Evolutionary conservation across 2,888 invertebrate species (phyloP).

Genomic region (Synergus umbraculus): DNA sequence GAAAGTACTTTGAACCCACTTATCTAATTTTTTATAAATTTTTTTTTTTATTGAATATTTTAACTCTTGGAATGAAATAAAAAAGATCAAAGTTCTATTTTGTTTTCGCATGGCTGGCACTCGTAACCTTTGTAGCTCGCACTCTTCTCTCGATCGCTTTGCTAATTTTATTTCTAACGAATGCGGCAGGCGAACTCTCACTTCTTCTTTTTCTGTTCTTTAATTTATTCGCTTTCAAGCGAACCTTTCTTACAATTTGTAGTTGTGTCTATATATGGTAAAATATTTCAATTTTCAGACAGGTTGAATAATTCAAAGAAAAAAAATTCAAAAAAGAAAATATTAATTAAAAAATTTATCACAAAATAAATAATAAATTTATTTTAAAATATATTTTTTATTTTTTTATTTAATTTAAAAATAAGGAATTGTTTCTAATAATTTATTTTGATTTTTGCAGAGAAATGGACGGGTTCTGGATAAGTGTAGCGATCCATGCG

Average conservation of each 20-base stretch:
- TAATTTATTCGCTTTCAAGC: not conserved
- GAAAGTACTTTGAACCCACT: not conserved
- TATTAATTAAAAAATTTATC: too few species aligned
- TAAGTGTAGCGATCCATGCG: slow-evolving; percentile 85
- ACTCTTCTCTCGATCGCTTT: not conserved
- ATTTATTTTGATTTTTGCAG: slow-evolving; percentile 69
- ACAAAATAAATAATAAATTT: too few species aligned
- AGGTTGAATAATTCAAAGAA: not conserved
- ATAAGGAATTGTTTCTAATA: not conserved
- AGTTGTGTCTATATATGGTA: not conserved
- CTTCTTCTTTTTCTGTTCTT: not conserved
- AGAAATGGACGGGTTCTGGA: slow-evolving; percentile 81
- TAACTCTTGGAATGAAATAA: not conserved
- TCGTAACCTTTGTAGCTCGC: slow-evolving; percentile 10
- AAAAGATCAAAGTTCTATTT: slow-evolving; percentile 1
- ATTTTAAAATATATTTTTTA: too few species aligned
- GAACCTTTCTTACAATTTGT: not conserved
- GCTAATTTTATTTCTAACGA: slow-evolving; percentile 9
- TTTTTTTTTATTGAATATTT: not conserved
- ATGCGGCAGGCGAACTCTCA: not conserved
- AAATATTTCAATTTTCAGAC: not conserved
- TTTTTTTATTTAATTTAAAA: too few species aligned
- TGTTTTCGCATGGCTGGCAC: not conserved
- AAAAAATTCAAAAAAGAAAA: not conserved
- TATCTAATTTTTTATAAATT: not conserved